Conservation (phyloP, 2,888 invertebrate genomes). For the Melolontha melolontha region DNA sequence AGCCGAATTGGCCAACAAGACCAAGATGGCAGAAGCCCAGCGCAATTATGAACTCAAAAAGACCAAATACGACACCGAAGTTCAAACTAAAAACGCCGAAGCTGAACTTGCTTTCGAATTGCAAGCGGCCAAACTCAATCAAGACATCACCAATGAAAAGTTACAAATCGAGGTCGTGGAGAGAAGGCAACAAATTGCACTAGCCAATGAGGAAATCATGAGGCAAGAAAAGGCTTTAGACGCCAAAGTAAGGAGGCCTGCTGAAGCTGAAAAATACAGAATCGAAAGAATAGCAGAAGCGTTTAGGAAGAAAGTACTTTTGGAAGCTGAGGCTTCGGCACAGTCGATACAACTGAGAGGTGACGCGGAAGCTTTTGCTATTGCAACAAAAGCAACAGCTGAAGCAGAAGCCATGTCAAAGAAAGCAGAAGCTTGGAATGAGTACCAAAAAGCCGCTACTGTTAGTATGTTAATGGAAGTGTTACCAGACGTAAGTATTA, state of each 20-base stretch:
- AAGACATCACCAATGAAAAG: slow-evolving; percentile 86
- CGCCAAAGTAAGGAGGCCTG: slow-evolving; percentile 88
- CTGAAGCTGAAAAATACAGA: slow-evolving; percentile 89
- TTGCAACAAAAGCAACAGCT: slow-evolving; percentile 89
- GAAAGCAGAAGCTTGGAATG: slow-evolving; percentile 94
- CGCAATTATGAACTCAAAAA: slow-evolving; percentile 94
- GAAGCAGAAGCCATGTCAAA: slow-evolving; percentile 94
- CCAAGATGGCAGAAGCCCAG: slow-evolving; percentile 93
- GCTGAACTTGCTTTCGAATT: slow-evolving; percentile 90
- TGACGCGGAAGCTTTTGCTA: slow-evolving; percentile 88
- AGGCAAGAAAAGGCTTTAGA: slow-evolving; percentile 89
- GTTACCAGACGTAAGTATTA: slow-evolving; percentile 80
- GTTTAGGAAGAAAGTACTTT: slow-evolving; percentile 80
- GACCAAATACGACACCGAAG: slow-evolving; percentile 93
- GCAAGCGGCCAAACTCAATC: slow-evolving; percentile 91
- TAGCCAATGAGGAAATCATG: slow-evolving; percentile 92
- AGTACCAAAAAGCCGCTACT: slow-evolving; percentile 92
- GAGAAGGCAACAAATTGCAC: slow-evolving; percentile 75
- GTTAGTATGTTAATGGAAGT: slow-evolving; percentile 93
- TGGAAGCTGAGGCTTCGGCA: slow-evolving; percentile 92
- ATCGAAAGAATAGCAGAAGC: slow-evolving; percentile 93
- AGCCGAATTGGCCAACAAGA: slow-evolving; percentile 87
- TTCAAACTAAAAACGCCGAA: slow-evolving; percentile 90
- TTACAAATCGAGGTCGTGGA: slow-evolving; percentile 86
- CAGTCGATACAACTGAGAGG: slow-evolving; percentile 85